Conservation (phyloP, 1,140 invertebrate genomes). For the Pomphorhynchus laevis region DNA sequence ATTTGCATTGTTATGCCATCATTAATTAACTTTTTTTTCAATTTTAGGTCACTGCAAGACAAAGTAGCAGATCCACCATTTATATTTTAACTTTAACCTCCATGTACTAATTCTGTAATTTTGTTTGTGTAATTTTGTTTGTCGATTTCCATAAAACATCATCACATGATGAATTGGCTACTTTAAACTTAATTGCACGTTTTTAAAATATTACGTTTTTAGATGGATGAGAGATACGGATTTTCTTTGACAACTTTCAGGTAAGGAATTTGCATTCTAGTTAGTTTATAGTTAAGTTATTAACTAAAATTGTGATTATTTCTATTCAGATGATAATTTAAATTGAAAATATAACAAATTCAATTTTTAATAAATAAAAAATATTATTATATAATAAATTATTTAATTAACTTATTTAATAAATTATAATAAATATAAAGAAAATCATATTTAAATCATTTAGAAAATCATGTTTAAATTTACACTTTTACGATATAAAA, state of each 20-base stretch:
- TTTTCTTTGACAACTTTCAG: conserved; percentile 92
- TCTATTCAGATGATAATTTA: not conserved
- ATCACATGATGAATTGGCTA: not conserved
- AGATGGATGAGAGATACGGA: conserved; percentile 43
- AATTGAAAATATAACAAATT: not conserved
- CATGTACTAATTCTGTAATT: too few relatives aligned
- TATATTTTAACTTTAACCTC: too few relatives aligned
- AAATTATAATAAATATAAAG: too few relatives aligned
- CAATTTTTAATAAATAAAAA: not conserved
- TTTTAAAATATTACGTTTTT: not conserved
- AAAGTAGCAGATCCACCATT: too few relatives aligned
- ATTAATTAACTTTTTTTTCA: too few relatives aligned
- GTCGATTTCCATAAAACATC: not conserved
- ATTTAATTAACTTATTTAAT: too few relatives aligned
- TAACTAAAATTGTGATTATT: not conserved
- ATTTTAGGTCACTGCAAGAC: too few relatives aligned
- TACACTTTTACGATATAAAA: too few relatives aligned
- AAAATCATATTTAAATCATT: too few relatives aligned
- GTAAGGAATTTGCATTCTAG: conserved; percentile 24
- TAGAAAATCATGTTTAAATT: too few relatives aligned
- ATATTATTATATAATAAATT: not conserved
- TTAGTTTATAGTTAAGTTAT: not conserved
- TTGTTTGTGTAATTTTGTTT: not conserved
- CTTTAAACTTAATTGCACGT: not conserved
- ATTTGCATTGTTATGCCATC: too few relatives aligned